phyloP scores from a whole-genome alignment of 2,888 invertebrate species.

The Fragum whitleyi region DNA sequence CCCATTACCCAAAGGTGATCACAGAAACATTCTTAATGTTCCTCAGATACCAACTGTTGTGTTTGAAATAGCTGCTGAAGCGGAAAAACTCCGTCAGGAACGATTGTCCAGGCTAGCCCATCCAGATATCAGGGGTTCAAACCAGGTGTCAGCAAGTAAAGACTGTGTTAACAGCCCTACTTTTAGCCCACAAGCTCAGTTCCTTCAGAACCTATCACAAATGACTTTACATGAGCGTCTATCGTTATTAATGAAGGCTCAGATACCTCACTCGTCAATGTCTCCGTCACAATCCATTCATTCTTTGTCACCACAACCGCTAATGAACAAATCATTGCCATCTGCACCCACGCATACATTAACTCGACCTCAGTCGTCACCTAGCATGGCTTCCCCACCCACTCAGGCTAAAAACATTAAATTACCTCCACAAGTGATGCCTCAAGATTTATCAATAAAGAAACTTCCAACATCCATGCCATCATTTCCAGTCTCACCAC shows the following conservation, averaged over 20 bases:
- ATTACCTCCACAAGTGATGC: slow-evolving; percentile 11
- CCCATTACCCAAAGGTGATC: not conserved
- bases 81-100: slow-evolving; percentile 33
- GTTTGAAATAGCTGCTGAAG: slow-evolving; percentile 45
- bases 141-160: not conserved
- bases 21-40: slow-evolving; percentile 15
- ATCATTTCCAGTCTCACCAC: not conserved
- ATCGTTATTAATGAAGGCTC: slow-evolving; percentile 54
- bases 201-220: slow-evolving; percentile 16
- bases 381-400: not conserved
- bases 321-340: not conserved
- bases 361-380: not conserved
- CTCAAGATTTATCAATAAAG: slow-evolving; percentile 37
- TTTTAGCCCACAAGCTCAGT: slow-evolving; percentile 17
- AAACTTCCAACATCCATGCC: not conserved
- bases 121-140: not conserved
- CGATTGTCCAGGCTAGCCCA: slow-evolving; percentile 15
- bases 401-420: not conserved
- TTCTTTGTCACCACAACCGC: not conserved
- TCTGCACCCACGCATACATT: not conserved
- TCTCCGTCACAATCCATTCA: not conserved
- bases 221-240: slow-evolving; percentile 40
- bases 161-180: not conserved
- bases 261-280: slow-evolving; percentile 27
- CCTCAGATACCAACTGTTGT: slow-evolving; percentile 56